phyloP scores from a whole-genome alignment of 2,797 vertebrate species.

The Lepilemur septentrionalis region DNA sequence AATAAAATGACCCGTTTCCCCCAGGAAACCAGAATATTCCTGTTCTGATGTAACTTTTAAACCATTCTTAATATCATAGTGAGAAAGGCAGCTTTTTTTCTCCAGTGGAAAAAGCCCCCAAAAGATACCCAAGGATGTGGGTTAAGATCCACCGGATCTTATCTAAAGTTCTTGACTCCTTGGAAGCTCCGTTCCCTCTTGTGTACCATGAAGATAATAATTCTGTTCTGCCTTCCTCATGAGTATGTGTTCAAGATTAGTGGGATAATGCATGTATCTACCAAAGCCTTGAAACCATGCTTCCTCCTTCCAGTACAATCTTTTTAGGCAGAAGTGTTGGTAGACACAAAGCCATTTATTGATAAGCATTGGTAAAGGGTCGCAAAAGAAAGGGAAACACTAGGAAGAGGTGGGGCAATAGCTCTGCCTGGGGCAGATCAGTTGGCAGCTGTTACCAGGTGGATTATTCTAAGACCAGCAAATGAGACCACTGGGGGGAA shows the following conservation, averaged over 20 bases:
- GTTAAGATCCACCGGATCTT: background rate
- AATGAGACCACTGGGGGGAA: background rate
- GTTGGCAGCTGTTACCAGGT: background rate
- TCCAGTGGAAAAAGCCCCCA: background rate
- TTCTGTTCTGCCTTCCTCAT: background rate
- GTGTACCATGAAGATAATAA: background rate
- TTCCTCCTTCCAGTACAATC: background rate
- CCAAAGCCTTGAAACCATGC: background rate
- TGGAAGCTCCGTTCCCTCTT: background rate
- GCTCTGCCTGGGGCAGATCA: background rate
- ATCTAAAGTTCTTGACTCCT: background rate
- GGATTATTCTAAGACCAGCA: background rate
- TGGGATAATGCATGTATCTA: background rate
- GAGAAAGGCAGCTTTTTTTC: background rate
- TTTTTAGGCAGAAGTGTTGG: background rate
- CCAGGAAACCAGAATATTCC: background rate
- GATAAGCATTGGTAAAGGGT: background rate
- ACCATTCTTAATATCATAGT: background rate
- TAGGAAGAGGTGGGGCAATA: background rate
- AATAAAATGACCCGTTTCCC: background rate
- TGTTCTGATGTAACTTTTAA: slow-evolving; percentile 4
- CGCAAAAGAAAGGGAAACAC: background rate
- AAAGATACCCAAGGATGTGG: background rate
- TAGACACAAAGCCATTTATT: background rate
- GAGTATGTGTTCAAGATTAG: background rate